Base-by-base conservation (phyloP, 1,140 invertebrate genomes). In the Conus betulinus region DNA sequence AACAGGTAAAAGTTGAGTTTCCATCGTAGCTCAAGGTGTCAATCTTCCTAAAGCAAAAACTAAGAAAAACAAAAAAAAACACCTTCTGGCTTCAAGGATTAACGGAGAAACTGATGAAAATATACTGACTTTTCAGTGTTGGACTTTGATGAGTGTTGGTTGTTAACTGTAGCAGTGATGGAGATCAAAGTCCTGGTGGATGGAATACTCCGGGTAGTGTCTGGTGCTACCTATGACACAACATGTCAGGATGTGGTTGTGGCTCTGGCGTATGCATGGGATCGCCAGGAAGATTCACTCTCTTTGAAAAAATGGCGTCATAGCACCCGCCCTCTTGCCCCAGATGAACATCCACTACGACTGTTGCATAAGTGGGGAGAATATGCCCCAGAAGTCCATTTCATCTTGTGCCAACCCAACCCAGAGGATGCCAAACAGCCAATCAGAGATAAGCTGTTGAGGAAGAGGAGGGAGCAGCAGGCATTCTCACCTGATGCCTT, bases 161-260 rank as follows among this genome's bases (percentile, higher is more conserved):
- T 71, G 11, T 23, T 20, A 6, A 3, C 6, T 78, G 23, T 55
- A n/a, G 74, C 67, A 23, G 20, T 67, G 78, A 99, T 99, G 98
- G 98, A 99, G 96, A 96, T 99, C 90, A 99, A 99, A 97, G 98
- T 99, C 93, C 99, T 98, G 98, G 98, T 99, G 88, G 99, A 99
- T 96, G 98, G 98, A 91, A 98, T 99, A 95, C 98, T 99, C 96
- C 96, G 98, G 93, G 98, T 99, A 95, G 98, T 99, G 92, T 99
- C 98, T 96, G 99, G 99, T 91, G 98, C 99, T 91, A 98, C 98
- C 84, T 98, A 98, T 93, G 97, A 97, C 91, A 99, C 98, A 88
- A 99, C 98, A 90, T 99, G 98, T 96, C 98, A 99, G 97, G 98
- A 99, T 97, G 98, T 99, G 93, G 98, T 99, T 23, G 98, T 99